Evolutionary conservation across 2,888 invertebrate genomes (phyloP), one percentile per base, ranked within the genome.

Genomic region (Nipponacmea schrenckii): DNA sequence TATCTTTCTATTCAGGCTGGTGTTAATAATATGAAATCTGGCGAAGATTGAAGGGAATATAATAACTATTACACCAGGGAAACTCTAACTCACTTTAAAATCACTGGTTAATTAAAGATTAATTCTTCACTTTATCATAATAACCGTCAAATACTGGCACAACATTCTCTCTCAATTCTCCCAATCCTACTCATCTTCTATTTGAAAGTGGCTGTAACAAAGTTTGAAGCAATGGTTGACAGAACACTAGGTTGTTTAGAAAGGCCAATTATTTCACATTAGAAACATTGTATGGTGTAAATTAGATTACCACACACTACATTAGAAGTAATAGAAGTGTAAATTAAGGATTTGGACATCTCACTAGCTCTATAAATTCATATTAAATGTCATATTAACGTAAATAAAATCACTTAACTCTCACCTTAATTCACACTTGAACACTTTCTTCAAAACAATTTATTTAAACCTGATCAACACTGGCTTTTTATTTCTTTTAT

Each of bases 81-180:
- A 10, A 39, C 39, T 39, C 39, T 39, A 39, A 39, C 39, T 39
- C 39, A 39, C 39, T 39, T 39, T 39, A 5, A 39, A n/a, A 56
- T 56, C 56, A 56, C 56, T 56, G 20, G 20, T 24, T 56, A 24
- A 56, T 56, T 56, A 24, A 56, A 56, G 20, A 56, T 56, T 56
- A 56, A 56, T 56, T 56, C 56, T 24, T 56, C 56, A 56, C 56
- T 56, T 56, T 24, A 56, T 56, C 56, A 56, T 56, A 56, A 56
- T 56, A 24, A 56, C 24, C 56, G 56, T 56, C 56, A 20, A 56
- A 56, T 24, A 24, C 20, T 56, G 56, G 56, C 56, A 20, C 24
- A 39, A 3, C 56, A 24, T 24, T 56, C 56, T 56, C 20, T 56
- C 20, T 7, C 24, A 20, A 56, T 56, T 56, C 20, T 56, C 20